Evolutionary conservation across 2,888 invertebrate genomes (phyloP).

Genomic region (Malthinus flaveolus): DNA sequence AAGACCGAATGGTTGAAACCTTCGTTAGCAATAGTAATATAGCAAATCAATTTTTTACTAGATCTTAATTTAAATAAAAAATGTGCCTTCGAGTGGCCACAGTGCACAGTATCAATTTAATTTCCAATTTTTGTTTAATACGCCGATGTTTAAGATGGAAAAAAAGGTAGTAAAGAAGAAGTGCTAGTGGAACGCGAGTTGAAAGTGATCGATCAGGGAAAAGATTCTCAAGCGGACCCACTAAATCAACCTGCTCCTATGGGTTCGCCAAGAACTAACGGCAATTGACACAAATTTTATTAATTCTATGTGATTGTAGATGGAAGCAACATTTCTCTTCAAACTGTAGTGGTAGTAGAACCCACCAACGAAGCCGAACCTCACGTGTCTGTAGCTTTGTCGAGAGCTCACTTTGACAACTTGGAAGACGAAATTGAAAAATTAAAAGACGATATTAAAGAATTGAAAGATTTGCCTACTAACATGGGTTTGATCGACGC

Average conservation of each 20-base stretch:
- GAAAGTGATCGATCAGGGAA: slow-evolving; percentile 26
- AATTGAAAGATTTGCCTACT: slow-evolving; percentile 51
- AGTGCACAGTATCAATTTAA: no score
- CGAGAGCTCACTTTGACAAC: slow-evolving; percentile 44
- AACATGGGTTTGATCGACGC: slow-evolving; percentile 54
- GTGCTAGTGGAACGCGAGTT: slow-evolving; percentile 24
- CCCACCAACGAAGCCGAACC: slow-evolving; percentile 29
- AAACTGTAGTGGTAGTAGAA: slow-evolving; percentile 35
- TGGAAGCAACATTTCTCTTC: neutral
- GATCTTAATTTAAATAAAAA: no score
- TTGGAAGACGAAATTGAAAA: slow-evolving; percentile 51
- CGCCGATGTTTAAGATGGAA: slow-evolving; percentile 1
- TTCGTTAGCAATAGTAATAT: no score
- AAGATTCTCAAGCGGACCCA: slow-evolving; percentile 29
- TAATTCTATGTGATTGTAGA: no score
- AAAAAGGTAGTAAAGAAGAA: slow-evolving; percentile 21
- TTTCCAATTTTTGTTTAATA: neutral
- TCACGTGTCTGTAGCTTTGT: slow-evolving; percentile 44
- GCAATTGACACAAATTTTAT: neutral
- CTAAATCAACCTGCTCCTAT: no score
- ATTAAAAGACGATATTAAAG: slow-evolving; percentile 49
- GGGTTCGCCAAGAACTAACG: neutral
- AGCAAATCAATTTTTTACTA: no score
- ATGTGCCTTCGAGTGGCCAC: no score
- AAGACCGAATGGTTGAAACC: no score